Base-by-base conservation (phyloP, 1,140 invertebrate genomes). In the Zaprionus capensis region DNA sequence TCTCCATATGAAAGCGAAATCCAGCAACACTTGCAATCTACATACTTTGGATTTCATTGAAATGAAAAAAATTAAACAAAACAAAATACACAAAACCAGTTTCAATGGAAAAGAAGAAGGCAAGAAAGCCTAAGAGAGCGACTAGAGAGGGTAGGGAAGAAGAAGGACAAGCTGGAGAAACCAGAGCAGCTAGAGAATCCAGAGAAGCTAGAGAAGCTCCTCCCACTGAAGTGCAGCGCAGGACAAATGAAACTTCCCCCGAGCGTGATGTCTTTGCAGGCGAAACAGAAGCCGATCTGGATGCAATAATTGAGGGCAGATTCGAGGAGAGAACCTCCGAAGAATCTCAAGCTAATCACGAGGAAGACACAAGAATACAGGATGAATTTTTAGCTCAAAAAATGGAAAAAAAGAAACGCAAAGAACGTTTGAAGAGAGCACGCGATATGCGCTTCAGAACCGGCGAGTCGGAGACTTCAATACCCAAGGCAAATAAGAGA, bases 361-460 rank as follows among this genome's bases (percentile, higher is more conserved):
- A 46, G 3, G 7, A 46, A 46, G 41, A 46, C 17, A 17, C n/a
- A 7, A 46, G 7, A 9, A 46, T 4, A n/a, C 41, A 46, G 3
- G 7, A 20, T 4, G 41, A 46, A 20, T 20, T 46, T 7, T 46
- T 17, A 46, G n/a, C 0, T 2, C 15, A 44, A 20, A 5, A 28
- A 41, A 20, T 15, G 14, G 24, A 62, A 17, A 28, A 17, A 4
- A 31, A 14, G 5, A 14, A 57, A 7, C 20, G 65, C 4, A 56
- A 15, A 6, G 57, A 20, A 4, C 49, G 36, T 4, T 9, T 62
- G 15, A 74, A 74, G 9, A 57, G 38, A 17, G 6, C 17, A 4
- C 64, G 71, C n/a, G 15, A 68, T 55, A 61, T 68, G 1, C 65
- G 57, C n/a, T 74, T 69, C 9, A 46, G 4, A 28, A 34, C 49